Evolutionary conservation across 2,113 vertebrate species (phyloP).

Genomic region (Sander vitreus): DNA sequence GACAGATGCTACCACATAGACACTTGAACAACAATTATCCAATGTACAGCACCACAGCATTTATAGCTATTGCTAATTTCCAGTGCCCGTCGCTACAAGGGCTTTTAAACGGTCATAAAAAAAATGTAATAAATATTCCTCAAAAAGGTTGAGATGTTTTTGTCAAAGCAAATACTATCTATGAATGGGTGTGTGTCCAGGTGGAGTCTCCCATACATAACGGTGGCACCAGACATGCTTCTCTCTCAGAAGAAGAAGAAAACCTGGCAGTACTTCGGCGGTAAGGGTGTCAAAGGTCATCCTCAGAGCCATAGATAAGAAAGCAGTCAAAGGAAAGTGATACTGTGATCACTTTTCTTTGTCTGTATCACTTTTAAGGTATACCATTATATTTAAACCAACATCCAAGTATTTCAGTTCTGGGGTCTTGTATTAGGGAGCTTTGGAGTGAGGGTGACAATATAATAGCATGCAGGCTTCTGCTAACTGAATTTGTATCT

Average conservation of each 20-base stretch:
- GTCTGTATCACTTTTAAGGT: not conserved
- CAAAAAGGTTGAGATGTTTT: not conserved
- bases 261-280: conserved; percentile 93
- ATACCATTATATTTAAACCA: not conserved
- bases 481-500: not conserved
- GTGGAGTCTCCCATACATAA: conserved; percentile 83
- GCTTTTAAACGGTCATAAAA: too few relatives aligned
- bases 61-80: too few relatives aligned
- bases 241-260: conserved; percentile 93
- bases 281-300: conserved; percentile 78
- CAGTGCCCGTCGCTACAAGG: too few relatives aligned
- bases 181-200: conserved; percentile 74
- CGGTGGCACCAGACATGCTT: conserved; percentile 85
- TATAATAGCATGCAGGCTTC: too few relatives aligned
- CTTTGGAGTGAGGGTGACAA: too few relatives aligned
- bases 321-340: not conserved
- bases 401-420: not conserved
- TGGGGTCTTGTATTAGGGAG: too few relatives aligned
- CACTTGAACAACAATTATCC: too few relatives aligned
- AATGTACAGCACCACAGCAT: too few relatives aligned
- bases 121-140: not conserved
- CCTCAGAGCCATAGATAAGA: not conserved
- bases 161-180: not conserved
- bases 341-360: not conserved
- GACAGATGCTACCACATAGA: too few relatives aligned